Evolutionary conservation across 2,113 vertebrate species (phyloP).

Genomic region (Beaufortia kweichowensis): DNA sequence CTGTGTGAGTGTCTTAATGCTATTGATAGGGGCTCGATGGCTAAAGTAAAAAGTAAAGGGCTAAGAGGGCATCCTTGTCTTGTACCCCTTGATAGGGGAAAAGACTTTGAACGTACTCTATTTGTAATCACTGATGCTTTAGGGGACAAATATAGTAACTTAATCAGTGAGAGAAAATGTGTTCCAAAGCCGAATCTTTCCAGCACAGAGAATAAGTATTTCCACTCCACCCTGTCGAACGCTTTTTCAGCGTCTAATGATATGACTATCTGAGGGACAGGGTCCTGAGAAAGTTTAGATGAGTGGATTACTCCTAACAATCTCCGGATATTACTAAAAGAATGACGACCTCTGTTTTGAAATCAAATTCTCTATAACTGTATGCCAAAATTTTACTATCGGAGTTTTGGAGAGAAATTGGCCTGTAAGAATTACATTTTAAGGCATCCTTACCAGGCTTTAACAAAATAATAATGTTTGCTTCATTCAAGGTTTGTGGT

Average conservation of each 20-base stretch:
- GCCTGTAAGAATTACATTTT: constrained; percentile 18
- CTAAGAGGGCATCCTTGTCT: not conserved
- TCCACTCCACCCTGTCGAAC: not conserved
- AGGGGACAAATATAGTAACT: not conserved
- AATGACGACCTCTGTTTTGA: not conserved
- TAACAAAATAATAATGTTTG: not conserved
- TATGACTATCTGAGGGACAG: no score
- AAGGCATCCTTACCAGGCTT: constrained; percentile 1
- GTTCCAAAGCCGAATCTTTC: not conserved
- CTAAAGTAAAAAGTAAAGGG: not conserved
- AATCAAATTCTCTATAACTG: not conserved
- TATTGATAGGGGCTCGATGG: not conserved
- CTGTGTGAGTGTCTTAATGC: not conserved
- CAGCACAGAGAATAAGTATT: not conserved
- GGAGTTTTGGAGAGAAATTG: not conserved
- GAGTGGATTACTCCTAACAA: not conserved
- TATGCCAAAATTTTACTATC: constrained; percentile 10
- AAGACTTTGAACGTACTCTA: not conserved
- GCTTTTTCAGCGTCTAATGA: no score
- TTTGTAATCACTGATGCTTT: not conserved
- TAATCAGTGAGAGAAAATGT: not conserved
- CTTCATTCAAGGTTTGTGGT: constrained; percentile 8
- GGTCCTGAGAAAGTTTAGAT: not conserved
- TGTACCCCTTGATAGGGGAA: not conserved
- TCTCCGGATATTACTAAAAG: not conserved